These are phyloP conservation scores for Temnopleurus reevesii DNA, from an alignment of 53 echinoderm and acorn worm species.

Conservation along the genomic window DNA sequence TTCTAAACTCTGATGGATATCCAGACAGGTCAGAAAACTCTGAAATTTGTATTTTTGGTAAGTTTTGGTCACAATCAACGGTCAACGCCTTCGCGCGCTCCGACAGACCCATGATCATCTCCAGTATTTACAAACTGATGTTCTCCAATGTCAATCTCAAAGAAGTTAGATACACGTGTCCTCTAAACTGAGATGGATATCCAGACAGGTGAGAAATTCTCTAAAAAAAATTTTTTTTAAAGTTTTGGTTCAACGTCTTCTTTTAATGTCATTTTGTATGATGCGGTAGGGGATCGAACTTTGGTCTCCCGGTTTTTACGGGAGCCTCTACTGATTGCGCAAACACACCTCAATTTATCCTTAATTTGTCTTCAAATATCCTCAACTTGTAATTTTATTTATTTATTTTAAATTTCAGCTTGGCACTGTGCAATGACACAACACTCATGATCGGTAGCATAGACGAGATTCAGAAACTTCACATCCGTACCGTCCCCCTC, in stretches of 20 bases:
- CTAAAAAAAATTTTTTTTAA: too few species aligned
- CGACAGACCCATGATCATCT: conserved; percentile 92
- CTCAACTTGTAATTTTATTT: not conserved
- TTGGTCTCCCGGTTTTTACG: too few species aligned
- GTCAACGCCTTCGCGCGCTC: conserved; percentile 96
- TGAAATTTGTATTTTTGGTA: too few species aligned
- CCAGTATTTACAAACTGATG: conserved; percentile 92
- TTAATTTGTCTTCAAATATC: too few species aligned
- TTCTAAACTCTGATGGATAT: conserved; percentile 95
- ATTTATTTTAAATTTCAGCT: conserved; percentile 37
- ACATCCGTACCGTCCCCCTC: conserved; percentile 96
- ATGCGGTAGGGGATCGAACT: too few species aligned
- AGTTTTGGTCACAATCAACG: too few species aligned
- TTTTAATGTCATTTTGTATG: too few species aligned
- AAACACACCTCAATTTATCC: too few species aligned
- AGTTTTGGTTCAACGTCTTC: too few species aligned
- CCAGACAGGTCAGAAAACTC: conserved; percentile 93
- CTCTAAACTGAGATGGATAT: conserved; percentile 89
- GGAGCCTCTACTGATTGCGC: too few species aligned
- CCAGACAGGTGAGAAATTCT: conserved; percentile 92
- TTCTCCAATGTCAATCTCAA: conserved; percentile 94
- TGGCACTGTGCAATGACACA: conserved; percentile 94
- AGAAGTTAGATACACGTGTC: conserved; percentile 96
- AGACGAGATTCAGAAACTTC: conserved; percentile 98
- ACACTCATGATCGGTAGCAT: conserved; percentile 98